Conservation (phyloP, 2,888 invertebrate species). For the Drosophila austrosaltans region DNA sequence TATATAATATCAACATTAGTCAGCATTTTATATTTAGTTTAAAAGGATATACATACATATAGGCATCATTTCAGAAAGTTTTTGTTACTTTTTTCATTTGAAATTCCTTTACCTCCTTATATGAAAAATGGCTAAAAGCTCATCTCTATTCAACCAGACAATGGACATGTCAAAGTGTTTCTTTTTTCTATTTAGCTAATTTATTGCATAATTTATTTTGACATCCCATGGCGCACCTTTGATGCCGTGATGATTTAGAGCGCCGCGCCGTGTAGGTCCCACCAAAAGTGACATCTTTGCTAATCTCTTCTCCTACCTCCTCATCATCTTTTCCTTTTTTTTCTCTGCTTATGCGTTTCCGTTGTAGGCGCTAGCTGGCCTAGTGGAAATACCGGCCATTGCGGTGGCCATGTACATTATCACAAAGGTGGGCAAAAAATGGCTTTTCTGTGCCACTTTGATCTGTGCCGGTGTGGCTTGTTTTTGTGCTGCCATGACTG, state of each 20-base stretch:
- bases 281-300: constrained; percentile 49
- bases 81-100: too few relatives aligned
- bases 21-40: too few relatives aligned
- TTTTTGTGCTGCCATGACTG: constrained; percentile 86
- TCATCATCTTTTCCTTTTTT: constrained; percentile 7
- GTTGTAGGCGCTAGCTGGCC: constrained; percentile 86
- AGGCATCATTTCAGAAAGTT: too few relatives aligned
- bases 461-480: constrained; percentile 89
- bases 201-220: constrained; percentile 76
- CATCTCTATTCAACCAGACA: constrained; percentile 51
- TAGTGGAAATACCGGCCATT: constrained; percentile 91
- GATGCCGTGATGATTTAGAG: constrained; percentile 69
- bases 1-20: too few relatives aligned
- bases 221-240: constrained; percentile 68
- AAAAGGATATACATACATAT: too few relatives aligned
- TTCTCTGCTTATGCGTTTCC: constrained; percentile 13
- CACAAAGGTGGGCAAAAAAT: constrained; percentile 89
- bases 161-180: constrained; percentile 28
- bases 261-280: constrained; percentile 51
- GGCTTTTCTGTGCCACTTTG: constrained; percentile 89
- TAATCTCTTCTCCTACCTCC: constrained; percentile 21
- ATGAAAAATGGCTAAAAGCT: constrained; percentile 20
- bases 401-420: constrained; percentile 90
- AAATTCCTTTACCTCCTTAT: background rate
- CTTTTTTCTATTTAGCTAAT: constrained; percentile 42